These are phyloP conservation scores for Patiria miniata DNA, from an alignment of 35 echinoderm and acorn worm species.

Conservation along the genomic window DNA sequence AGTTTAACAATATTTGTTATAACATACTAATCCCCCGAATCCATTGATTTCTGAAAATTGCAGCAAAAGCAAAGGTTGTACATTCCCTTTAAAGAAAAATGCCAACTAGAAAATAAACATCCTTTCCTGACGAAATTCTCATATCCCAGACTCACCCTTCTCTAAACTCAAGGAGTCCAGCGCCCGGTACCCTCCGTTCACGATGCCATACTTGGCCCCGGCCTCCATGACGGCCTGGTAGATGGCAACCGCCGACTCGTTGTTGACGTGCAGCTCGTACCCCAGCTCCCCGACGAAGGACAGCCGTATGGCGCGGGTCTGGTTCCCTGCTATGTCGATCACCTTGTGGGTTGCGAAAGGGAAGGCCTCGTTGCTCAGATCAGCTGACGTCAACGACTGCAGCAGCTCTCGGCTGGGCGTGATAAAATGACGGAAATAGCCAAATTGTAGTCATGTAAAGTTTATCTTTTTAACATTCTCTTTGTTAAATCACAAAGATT, in stretches of 20 bases:
- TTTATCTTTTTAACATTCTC: too few species aligned
- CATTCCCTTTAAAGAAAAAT: too few species aligned
- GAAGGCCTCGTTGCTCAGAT: slow-evolving; percentile 91
- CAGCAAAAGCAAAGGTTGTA: too few species aligned
- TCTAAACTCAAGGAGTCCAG: slow-evolving; percentile 93
- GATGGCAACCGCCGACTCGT: slow-evolving; percentile 61
- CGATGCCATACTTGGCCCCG: slow-evolving; percentile 77
- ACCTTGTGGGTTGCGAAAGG: slow-evolving; percentile 85
- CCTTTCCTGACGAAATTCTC: too few species aligned
- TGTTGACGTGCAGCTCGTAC: slow-evolving; percentile 88
- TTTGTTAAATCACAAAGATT: too few species aligned
- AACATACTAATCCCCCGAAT: too few species aligned
- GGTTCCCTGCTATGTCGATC: slow-evolving; percentile 69
- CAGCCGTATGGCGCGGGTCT: slow-evolving; percentile 69
- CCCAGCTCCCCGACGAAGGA: slow-evolving; percentile 97
- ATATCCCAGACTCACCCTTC: slow-evolving; percentile 72
- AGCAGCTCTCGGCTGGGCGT: slow-evolving; percentile 72
- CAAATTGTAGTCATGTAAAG: too few species aligned
- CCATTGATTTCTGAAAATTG: too few species aligned
- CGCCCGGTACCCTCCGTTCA: slow-evolving; percentile 92
- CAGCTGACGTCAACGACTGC: slow-evolving; percentile 63
- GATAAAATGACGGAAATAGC: not conserved
- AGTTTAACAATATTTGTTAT: too few species aligned
- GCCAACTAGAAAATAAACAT: too few species aligned
- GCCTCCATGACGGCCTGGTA: slow-evolving; percentile 88